These are phyloP conservation scores for Brachyhypopomus gauderio DNA, from an alignment of 2,113 vertebrate genomes.

Conservation along the genomic window DNA sequence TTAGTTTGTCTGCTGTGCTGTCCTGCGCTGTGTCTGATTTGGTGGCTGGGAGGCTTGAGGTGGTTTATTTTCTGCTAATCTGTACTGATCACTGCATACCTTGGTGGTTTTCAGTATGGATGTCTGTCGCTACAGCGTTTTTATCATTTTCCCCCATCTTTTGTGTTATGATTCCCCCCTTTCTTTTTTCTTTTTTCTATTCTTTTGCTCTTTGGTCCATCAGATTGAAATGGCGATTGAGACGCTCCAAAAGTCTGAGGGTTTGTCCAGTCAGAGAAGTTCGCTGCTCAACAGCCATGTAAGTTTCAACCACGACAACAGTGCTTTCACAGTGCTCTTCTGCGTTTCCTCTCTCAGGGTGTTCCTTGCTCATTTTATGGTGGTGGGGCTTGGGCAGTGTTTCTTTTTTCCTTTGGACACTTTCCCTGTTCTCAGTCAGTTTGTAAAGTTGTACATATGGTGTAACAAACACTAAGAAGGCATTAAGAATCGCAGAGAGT, in stretches of 20 bases:
- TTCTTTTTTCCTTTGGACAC: conserved; percentile 34
- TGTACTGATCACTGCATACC: conserved; percentile 41
- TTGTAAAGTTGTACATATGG: too few species aligned
- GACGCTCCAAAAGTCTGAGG: conserved; percentile 99
- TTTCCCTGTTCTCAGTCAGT: neutral
- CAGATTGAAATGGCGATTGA: conserved; percentile 99
- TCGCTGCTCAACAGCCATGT: conserved; percentile 99
- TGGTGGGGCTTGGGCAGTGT: conserved; percentile 41
- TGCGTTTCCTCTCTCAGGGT: conserved; percentile 43
- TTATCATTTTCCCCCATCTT: conserved; percentile 44
- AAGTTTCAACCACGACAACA: conserved; percentile 78
- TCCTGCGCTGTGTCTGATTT: conserved; percentile 8
- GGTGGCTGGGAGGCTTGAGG: conserved; percentile 49
- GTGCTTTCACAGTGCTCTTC: conserved; percentile 20
- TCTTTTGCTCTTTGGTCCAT: conserved; percentile 80
- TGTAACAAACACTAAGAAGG: too few species aligned
- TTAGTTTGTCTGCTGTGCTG: conserved; percentile 5
- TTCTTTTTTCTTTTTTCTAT: conserved; percentile 66
- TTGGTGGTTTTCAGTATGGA: conserved; percentile 51
- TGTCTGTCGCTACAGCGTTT: conserved; percentile 50
- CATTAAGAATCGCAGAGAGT: too few species aligned
- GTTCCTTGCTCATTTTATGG: conserved; percentile 38
- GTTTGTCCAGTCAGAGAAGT: conserved; percentile 98
- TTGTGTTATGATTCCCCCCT: conserved; percentile 63
- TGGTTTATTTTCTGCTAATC: conserved; percentile 57